A percentile compares a stretch with the other conserved stretches of the same genome.
phyloP scores from a whole-genome alignment of 53 echinoderm and acorn worm species.

The Stichopus horrens region DNA sequence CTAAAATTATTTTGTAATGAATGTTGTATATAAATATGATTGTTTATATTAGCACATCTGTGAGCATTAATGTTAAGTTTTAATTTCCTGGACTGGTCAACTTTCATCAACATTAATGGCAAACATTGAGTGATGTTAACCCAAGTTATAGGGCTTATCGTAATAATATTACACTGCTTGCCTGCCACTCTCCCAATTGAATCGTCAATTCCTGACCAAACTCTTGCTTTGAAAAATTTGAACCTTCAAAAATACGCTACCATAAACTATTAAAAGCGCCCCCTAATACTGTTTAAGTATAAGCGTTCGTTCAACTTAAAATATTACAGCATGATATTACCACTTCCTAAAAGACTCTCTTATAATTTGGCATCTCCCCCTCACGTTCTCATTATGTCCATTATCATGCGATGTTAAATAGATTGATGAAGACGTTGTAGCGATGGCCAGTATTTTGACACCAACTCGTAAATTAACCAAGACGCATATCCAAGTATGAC shows the following conservation, averaged over 20 bases:
- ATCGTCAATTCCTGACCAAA: too few species aligned
- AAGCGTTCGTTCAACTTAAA: slow-evolving; percentile 1
- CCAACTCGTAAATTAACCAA: slow-evolving; percentile 8
- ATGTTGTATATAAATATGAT: not conserved
- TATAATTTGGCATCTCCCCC: too few species aligned
- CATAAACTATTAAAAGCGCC: slow-evolving; percentile 5
- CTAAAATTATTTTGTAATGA: not conserved
- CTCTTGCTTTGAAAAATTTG: not conserved
- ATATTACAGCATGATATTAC: slow-evolving; percentile 15
- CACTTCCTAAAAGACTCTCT: not conserved
- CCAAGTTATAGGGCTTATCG: too few species aligned
- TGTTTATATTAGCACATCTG: not conserved
- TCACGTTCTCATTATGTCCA: not conserved
- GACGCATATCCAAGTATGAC: not conserved
- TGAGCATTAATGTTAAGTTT: not conserved
- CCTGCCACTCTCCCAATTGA: too few species aligned
- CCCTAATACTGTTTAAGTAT: slow-evolving; percentile 12
- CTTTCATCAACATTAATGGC: not conserved
- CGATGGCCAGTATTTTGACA: slow-evolving; percentile 6
- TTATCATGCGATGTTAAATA: not conserved
- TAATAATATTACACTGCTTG: too few species aligned
- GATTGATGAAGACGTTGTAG: not conserved
- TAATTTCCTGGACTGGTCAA: not conserved
- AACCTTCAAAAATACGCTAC: not conserved
- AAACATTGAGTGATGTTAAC: too few species aligned